Conservation (phyloP, 2,888 invertebrate species). For the Amphipyra berbera region DNA sequence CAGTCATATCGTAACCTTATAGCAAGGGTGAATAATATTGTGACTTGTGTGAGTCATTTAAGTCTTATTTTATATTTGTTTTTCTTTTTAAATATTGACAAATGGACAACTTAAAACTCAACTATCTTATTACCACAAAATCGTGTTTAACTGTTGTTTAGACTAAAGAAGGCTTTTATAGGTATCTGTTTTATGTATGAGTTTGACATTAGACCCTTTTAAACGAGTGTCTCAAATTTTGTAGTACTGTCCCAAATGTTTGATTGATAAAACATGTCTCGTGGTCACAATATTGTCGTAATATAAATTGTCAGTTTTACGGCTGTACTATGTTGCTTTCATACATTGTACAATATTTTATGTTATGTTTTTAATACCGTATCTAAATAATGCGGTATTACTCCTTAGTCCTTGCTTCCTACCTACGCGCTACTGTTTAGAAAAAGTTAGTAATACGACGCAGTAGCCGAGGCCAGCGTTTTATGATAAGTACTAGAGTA, state of each 20-base stretch:
- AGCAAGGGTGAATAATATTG: background rate
- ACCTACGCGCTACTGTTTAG: conserved; percentile 53
- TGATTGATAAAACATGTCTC: conserved; percentile 29
- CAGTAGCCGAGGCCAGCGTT: conserved; percentile 17
- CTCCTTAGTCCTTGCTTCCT: conserved; percentile 30
- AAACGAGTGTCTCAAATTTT: too few relatives aligned
- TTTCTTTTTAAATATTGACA: conserved; percentile 1
- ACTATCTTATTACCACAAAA: too few relatives aligned
- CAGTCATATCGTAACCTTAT: conserved; percentile 7
- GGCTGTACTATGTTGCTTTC: conserved; percentile 22
- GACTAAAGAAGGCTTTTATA: background rate
- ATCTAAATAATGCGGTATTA: conserved; percentile 23
- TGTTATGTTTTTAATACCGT: conserved; percentile 29
- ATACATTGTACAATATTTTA: conserved; percentile 17
- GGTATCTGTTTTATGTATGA: too few relatives aligned
- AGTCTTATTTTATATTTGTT: background rate
- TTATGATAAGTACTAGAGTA: conserved; percentile 22
- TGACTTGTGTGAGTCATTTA: too few relatives aligned
- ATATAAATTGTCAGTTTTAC: conserved; percentile 33
- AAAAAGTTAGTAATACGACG: conserved; percentile 37
- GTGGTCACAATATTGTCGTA: conserved; percentile 25
- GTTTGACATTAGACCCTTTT: too few relatives aligned
- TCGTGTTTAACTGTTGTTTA: too few relatives aligned
- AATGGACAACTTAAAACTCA: too few relatives aligned
- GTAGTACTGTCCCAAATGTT: conserved; percentile 7